Base-by-base conservation (phyloP, 1,140 invertebrate species). In the Drosophila kurseongensis region DNA sequence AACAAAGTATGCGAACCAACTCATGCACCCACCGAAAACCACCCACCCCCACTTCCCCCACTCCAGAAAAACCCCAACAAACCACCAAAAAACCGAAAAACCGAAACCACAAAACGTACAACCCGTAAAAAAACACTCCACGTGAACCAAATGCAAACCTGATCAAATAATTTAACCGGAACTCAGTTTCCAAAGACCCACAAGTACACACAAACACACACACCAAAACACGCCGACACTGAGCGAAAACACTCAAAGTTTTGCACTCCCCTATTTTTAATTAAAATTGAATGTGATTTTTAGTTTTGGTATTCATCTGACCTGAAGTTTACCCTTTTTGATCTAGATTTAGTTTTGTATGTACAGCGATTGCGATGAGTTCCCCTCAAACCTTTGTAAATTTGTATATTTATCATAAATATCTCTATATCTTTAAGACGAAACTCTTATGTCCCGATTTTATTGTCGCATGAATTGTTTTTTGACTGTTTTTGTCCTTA, bases 1-100 rank as follows among this genome's bases (percentile, higher is more conserved):
- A 91, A 86, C 65, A 88, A 90, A 90, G 89, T 89, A 91, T 91
- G 90, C 83, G 84, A 91, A 91, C 84, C 72, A 75, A 86, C 85
- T 68, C 71, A 85, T 90, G 88, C 88, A 90, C 82, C 42, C 63
- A 44, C 60, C 52, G 16, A 52, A 27, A 66, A 73, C 40, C 52
- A 44, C 16, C 41, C 36, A 65, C 48, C 59, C 32, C 38, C 57
- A 16, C 29, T 35, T 52, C 60, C 60, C 27, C 27, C 74, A 13
- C 23, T 14, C 52, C 42, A 45, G 13, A 40, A 16, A 32, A 36
- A 42, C 7, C 29, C 40, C 13, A 58, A 52, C 8, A 18, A 73
- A 56, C 41, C 56, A 42, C 47, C 29, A 45, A 51, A 54, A 48
- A 44, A 44, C 8, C 14, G 8, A 42, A 48, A 47, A 66, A 75